Conservation (phyloP, 2,113 vertebrate species). For the Lonchura striata region DNA sequence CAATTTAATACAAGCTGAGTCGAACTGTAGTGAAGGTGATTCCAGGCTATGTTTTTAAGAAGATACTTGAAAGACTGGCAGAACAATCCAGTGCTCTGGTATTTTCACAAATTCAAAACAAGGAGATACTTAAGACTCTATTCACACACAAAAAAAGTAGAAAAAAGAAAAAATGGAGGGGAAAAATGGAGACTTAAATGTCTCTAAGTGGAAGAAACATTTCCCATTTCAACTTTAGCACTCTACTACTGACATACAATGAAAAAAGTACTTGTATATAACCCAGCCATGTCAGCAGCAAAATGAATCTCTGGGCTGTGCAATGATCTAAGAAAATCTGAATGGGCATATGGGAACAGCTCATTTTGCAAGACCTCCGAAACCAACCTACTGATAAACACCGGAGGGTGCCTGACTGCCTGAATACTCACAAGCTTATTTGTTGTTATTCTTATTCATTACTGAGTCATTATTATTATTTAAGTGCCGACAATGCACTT, state of each 20-base stretch:
- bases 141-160: not conserved
- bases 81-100: conserved; percentile 18
- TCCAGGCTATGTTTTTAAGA: not conserved
- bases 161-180: not conserved
- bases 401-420: conserved; percentile 44
- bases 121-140: conserved; percentile 15
- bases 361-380: conserved; percentile 48
- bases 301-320: not conserved
- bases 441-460: conserved; percentile 67
- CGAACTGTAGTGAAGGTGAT: conserved; percentile 1
- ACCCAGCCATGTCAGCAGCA: not conserved
- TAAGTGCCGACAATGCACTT: conserved; percentile 58
- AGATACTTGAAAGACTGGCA: not conserved
- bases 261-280: not conserved
- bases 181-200: not conserved
- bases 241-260: not conserved
- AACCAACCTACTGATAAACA: conserved; percentile 61
- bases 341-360: conserved; percentile 11
- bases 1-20: not conserved
- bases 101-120: conserved; percentile 27
- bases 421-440: conserved; percentile 47
- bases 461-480: conserved; percentile 71
- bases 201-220: not conserved
- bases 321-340: conserved; percentile 15
- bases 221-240: conserved; percentile 14